Evolutionary conservation across 2,797 vertebrate species (phyloP).

Genomic region (Monodelphis domestica): DNA sequence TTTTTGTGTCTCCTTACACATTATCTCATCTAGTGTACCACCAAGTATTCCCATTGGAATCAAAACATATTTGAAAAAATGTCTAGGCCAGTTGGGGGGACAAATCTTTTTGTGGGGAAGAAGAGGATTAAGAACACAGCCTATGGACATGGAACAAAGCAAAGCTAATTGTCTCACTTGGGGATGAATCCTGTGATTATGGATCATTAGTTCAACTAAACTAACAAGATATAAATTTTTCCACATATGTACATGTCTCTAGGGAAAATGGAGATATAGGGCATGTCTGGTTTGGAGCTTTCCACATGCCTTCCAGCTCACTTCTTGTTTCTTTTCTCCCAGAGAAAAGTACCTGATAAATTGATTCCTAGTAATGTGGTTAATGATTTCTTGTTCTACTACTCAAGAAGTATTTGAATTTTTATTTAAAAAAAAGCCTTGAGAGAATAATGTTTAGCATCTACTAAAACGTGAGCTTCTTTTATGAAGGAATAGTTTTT

Average conservation of each 20-base stretch:
- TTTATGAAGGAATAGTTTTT: background rate
- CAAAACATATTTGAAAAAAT: background rate
- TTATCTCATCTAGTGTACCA: too few species aligned
- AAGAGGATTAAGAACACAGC: background rate
- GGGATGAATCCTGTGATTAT: background rate
- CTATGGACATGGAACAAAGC: background rate
- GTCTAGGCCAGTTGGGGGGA: background rate
- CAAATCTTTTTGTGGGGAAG: background rate
- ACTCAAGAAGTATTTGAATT: constrained; percentile 34
- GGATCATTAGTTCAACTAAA: background rate
- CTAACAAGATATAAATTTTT: background rate
- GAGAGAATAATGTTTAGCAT: background rate
- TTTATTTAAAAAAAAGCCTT: background rate
- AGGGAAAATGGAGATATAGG: background rate
- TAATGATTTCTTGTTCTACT: background rate
- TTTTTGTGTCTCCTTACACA: background rate
- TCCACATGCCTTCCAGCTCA: background rate
- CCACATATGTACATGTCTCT: background rate
- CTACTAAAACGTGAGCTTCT: background rate
- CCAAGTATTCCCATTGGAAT: background rate
- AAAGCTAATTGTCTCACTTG: background rate
- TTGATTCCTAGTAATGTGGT: background rate
- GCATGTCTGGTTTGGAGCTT: background rate
- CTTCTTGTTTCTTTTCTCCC: background rate
- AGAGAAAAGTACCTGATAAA: constrained; percentile 28